A percentile compares a stretch with the other conserved stretches of the same genome.
Evolutionary conservation across 2,113 vertebrate species (phyloP).

Genomic region (Holacanthus passer): DNA sequence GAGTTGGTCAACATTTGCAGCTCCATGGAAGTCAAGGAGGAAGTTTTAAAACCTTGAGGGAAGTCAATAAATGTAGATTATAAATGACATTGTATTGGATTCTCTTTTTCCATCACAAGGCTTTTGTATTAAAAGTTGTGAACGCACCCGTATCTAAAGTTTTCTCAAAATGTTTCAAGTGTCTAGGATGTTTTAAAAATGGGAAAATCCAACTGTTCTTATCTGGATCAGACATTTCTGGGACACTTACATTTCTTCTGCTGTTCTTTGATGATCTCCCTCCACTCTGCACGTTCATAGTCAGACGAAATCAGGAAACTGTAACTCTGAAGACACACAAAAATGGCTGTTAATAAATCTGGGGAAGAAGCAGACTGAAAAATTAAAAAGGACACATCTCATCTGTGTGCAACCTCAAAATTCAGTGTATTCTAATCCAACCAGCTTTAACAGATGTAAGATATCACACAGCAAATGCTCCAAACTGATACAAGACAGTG

Average conservation of each 20-base stretch:
- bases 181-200: not conserved
- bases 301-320: slow-evolving; percentile 96
- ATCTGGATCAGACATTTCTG: slow-evolving; percentile 6
- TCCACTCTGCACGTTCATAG: slow-evolving; percentile 97
- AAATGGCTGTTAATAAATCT: not conserved
- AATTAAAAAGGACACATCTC: not conserved
- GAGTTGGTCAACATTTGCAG: slow-evolving; percentile 98
- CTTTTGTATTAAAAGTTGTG: too few relatives aligned
- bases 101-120: not conserved
- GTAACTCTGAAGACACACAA: slow-evolving; percentile 86
- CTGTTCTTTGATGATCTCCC: slow-evolving; percentile 94
- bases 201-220: not conserved
- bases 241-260: slow-evolving; percentile 95
- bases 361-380: not conserved
- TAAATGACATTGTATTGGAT: not conserved
- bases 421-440: not conserved
- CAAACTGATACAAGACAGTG: not conserved
- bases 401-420: not conserved
- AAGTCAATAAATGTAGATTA: not conserved
- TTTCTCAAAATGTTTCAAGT: not conserved
- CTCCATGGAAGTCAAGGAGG: slow-evolving; percentile 93
- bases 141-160: not conserved
- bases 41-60: slow-evolving; percentile 91
- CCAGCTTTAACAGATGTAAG: not conserved
- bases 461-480: not conserved